phyloP scores from a whole-genome alignment of 2,113 vertebrate genomes.

The Pipa parva region DNA sequence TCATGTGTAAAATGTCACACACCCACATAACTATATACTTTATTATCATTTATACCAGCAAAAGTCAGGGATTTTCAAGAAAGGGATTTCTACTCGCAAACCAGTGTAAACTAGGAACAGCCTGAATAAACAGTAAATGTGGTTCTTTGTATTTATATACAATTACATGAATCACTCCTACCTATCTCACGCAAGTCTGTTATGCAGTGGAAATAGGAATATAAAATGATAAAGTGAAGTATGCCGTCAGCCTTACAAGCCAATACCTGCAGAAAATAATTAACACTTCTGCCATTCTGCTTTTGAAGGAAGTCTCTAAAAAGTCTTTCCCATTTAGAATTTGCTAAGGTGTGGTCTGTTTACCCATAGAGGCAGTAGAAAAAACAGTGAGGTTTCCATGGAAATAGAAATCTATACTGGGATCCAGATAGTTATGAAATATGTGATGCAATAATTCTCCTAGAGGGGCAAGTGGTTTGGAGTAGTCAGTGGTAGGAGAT shows the following conservation, averaged over 20 bases:
- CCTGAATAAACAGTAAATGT: background rate
- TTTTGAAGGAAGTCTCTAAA: background rate
- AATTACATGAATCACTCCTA: background rate
- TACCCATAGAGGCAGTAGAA: slow-evolving; percentile 1
- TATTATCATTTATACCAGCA: no score
- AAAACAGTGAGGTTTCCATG: slow-evolving; percentile 10
- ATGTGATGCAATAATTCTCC: background rate
- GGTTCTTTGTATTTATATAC: background rate
- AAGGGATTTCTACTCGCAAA: background rate
- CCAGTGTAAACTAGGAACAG: background rate
- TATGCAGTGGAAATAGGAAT: background rate
- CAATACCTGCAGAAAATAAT: slow-evolving; percentile 7
- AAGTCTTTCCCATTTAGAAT: slow-evolving; percentile 2
- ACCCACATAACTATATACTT: no score
- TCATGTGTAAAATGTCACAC: no score
- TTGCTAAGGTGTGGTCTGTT: slow-evolving; percentile 34
- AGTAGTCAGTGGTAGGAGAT: no score
- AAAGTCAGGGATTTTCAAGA: no score
- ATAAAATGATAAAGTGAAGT: no score
- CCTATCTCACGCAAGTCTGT: background rate
- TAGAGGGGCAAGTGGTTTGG: no score
- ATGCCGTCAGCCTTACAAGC: background rate
- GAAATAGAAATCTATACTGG: slow-evolving; percentile 13
- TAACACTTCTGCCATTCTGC: background rate
- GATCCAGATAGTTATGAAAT: background rate